A percentile compares a stretch with the other conserved stretches of the same genome.
Conservation (phyloP, 2,113 vertebrate species). For the Talpa occidentalis region DNA sequence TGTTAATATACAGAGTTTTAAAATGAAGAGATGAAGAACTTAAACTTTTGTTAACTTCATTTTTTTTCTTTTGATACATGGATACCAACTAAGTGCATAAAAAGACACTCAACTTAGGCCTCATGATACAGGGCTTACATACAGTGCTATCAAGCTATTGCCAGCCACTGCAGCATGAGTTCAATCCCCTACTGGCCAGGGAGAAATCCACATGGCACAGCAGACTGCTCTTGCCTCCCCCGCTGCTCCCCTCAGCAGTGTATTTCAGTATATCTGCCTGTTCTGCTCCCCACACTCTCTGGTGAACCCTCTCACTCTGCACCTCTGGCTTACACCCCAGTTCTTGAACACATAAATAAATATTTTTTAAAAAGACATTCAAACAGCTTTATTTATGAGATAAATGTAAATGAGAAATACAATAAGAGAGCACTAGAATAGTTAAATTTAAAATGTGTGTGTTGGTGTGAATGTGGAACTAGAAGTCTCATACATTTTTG, state of each 20-base stretch:
- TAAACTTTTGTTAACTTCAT: background rate
- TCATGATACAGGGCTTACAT: too few species aligned
- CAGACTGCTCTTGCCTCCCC: too few species aligned
- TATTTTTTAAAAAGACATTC: background rate
- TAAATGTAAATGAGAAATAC: background rate
- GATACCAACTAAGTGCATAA: background rate
- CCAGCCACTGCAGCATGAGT: too few species aligned
- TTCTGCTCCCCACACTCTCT: too few species aligned
- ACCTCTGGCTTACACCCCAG: too few species aligned
- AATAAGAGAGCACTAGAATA: background rate
- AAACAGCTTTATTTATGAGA: background rate
- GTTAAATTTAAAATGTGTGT: background rate
- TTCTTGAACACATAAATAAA: too few species aligned
- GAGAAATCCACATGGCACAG: too few species aligned
- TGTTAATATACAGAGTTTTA: background rate
- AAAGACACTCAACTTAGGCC: background rate
- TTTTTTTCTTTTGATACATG: background rate
- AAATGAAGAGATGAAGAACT: background rate
- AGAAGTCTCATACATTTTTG: background rate
- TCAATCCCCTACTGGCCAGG: too few species aligned
- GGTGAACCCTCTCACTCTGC: too few species aligned
- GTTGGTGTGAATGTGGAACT: background rate
- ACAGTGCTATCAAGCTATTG: too few species aligned
- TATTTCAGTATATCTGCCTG: too few species aligned
- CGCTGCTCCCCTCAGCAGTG: too few species aligned